phyloP scores from a whole-genome alignment of 2,797 vertebrate species.

The Oreochromis grahami region DNA sequence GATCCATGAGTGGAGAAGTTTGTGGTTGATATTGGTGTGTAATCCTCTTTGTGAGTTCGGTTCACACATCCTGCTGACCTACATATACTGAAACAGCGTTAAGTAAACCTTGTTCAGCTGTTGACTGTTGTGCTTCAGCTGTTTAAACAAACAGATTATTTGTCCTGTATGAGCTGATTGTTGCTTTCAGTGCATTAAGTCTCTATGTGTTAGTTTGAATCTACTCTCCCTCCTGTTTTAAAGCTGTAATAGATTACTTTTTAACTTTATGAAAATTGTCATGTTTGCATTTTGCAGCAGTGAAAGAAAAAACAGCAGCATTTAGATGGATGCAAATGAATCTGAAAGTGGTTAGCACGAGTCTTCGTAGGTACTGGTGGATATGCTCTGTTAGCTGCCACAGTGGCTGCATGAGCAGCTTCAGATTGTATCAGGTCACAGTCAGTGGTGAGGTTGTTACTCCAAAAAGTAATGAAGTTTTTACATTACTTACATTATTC shows the following conservation, averaged over 20 bases:
- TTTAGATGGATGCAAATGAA: fast-evolving
- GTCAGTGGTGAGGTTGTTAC: background rate
- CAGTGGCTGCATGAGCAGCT: fast-evolving
- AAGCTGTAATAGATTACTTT: background rate
- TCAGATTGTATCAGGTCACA: fast-evolving
- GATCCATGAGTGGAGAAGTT: background rate
- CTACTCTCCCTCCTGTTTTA: background rate
- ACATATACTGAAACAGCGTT: background rate
- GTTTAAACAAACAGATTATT: background rate
- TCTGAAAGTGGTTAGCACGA: background rate
- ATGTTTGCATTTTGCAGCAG: background rate
- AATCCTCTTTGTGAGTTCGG: fast-evolving
- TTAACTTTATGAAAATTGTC: background rate
- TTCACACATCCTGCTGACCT: background rate
- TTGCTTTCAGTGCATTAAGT: background rate
- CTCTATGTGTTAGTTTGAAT: background rate
- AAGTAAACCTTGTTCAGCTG: background rate
- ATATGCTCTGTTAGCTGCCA: background rate
- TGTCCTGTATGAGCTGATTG: background rate
- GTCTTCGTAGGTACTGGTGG: background rate
- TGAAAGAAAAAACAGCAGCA: background rate
- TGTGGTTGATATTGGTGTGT: background rate
- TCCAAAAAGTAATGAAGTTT: background rate
- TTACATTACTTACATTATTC: background rate
- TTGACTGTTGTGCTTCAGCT: background rate